phyloP scores from a whole-genome alignment of 2,888 invertebrate species.

The Chalcis sispes region DNA sequence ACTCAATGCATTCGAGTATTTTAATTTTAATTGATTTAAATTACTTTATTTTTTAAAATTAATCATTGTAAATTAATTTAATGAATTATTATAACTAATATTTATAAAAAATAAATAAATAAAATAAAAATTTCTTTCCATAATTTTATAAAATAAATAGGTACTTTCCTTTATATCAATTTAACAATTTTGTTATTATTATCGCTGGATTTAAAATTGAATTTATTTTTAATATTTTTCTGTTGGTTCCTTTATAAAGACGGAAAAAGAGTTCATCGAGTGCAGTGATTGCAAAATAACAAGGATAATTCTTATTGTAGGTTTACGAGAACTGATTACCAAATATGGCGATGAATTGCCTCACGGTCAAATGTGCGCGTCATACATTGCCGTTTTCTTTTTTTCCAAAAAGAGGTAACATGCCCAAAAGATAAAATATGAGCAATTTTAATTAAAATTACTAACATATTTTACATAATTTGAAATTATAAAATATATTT shows the following conservation, averaged over 20 bases:
- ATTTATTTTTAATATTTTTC: not conserved
- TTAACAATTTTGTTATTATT: no score
- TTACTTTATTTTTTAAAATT: no score
- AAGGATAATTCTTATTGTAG: constrained; percentile 44
- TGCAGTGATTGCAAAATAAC: constrained; percentile 54
- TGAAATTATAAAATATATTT: not conserved
- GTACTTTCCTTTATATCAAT: not conserved
- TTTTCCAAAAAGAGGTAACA: constrained; percentile 5
- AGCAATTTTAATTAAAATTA: not conserved
- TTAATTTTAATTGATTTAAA: no score
- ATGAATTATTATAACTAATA: not conserved
- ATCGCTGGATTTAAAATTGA: constrained; percentile 13
- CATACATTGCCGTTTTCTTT: constrained; percentile 16
- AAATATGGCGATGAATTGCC: constrained; percentile 49
- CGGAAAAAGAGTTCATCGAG: constrained; percentile 51
- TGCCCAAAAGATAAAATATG: not conserved
- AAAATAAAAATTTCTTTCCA: not conserved
- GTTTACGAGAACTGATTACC: constrained; percentile 29
- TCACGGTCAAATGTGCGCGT: constrained; percentile 42
- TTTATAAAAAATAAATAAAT: constrained; percentile 2
- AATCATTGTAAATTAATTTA: no score
- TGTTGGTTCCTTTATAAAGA: not conserved
- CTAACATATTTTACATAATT: not conserved
- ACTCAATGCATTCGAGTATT: no score
- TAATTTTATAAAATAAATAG: no score